A percentile compares a stretch with the other conserved stretches of the same genome.
These are phyloP conservation scores for Myopa testacea DNA, from an alignment of 2,888 invertebrate species.

Conservation along the genomic window DNA sequence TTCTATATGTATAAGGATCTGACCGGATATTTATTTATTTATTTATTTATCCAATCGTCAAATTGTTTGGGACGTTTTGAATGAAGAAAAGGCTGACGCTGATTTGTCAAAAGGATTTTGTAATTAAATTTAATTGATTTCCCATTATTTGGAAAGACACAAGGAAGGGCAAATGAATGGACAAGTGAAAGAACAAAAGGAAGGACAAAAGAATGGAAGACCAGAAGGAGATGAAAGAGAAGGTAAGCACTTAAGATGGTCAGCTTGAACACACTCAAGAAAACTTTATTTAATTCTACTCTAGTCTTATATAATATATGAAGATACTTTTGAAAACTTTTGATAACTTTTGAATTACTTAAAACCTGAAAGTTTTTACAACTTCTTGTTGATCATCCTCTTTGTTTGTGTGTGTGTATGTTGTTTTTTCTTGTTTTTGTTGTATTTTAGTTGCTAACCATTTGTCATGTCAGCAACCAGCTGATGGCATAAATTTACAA, in stretches of 20 bases:
- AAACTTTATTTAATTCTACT: conserved; percentile 56
- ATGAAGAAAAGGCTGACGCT: not conserved
- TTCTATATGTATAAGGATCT: too few relatives aligned
- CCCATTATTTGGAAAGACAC: not conserved
- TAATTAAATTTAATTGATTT: conserved; percentile 39
- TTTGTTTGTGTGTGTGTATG: too few relatives aligned
- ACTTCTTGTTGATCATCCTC: not conserved
- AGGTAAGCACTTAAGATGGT: not conserved
- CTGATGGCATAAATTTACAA: conserved; percentile 56
- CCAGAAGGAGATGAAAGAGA: not conserved
- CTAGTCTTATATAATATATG: too few relatives aligned
- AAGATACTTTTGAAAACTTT: too few relatives aligned
- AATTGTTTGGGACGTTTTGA: conserved; percentile 39
- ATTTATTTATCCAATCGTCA: conserved; percentile 40
- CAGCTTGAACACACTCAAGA: not conserved
- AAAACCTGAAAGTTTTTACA: not conserved
- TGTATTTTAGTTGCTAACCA: too few relatives aligned
- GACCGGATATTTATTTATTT: not conserved
- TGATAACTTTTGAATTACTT: too few relatives aligned
- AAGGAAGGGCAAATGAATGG: not conserved
- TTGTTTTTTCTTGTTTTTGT: too few relatives aligned
- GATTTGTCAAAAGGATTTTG: conserved; percentile 23
- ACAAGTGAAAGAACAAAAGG: not conserved
- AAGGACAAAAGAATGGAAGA: too few relatives aligned
- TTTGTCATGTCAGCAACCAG: not conserved